Evolutionary conservation across 2,888 invertebrate genomes (phyloP).

Genomic region (Sicus ferrugineus): DNA sequence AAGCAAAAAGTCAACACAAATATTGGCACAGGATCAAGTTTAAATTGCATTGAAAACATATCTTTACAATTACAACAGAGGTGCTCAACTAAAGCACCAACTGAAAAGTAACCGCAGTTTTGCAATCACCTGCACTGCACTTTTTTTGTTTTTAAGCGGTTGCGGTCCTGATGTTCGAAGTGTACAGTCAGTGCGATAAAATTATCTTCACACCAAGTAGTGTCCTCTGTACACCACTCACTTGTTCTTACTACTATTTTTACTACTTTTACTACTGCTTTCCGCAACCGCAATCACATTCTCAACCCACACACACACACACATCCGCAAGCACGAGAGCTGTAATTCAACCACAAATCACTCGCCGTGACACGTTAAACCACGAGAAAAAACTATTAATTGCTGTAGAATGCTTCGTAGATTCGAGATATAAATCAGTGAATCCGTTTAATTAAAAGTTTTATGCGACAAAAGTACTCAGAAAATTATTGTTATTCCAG

Average conservation of each 20-base stretch:
- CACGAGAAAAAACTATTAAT: conserved; percentile 45
- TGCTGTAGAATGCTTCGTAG: conserved; percentile 42
- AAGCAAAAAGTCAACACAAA: too few relatives aligned
- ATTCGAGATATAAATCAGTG: conserved; percentile 48
- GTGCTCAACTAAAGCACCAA: neutral
- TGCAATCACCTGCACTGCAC: neutral
- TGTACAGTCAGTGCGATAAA: too few relatives aligned
- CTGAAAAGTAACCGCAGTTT: neutral
- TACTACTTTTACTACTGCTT: neutral
- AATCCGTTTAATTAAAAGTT: conserved; percentile 50
- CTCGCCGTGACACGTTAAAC: conserved; percentile 29
- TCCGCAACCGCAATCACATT: neutral
- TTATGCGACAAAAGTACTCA: conserved; percentile 25
- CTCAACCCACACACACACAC: neutral
- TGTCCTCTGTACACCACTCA: too few relatives aligned
- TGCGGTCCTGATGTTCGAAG: too few relatives aligned
- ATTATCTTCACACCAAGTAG: too few relatives aligned
- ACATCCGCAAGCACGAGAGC: neutral
- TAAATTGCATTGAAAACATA: too few relatives aligned
- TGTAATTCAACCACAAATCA: conserved; percentile 34
- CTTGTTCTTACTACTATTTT: neutral
- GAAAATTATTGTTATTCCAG: conserved; percentile 17
- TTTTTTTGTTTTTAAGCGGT: too few relatives aligned
- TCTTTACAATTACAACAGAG: neutral
- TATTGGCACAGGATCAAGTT: too few relatives aligned